Percentiles rank a stretch among this genome's conserved stretches.
Evolutionary conservation across 2,888 invertebrate genomes (phyloP).

Genomic region (Leptinotarsa haldemani): DNA sequence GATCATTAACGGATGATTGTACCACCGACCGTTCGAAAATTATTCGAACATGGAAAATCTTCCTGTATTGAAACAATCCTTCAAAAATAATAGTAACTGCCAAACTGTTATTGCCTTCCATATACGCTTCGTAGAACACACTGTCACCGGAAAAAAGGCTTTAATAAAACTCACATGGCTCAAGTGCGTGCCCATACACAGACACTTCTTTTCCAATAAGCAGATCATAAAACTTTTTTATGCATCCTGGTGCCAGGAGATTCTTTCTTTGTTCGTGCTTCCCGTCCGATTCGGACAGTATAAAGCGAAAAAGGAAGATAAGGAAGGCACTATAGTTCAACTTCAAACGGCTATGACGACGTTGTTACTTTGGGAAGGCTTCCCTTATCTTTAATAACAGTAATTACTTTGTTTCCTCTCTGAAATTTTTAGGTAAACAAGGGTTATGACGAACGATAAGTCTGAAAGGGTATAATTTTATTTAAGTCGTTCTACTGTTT

Average conservation of each 20-base stretch:
- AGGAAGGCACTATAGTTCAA: slow-evolving; percentile 16
- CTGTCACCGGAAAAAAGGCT: slow-evolving; percentile 38
- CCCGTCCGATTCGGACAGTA: slow-evolving; percentile 10
- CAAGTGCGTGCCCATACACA: slow-evolving; percentile 40
- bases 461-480: slow-evolving; percentile 8
- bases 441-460: slow-evolving; percentile 10
- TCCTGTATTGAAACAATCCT: background rate
- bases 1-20: too few relatives aligned
- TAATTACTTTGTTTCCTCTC: slow-evolving; percentile 38
- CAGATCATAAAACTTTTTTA: slow-evolving; percentile 44
- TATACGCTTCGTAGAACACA: background rate
- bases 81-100: background rate
- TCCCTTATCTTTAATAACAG: slow-evolving; percentile 32
- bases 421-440: slow-evolving; percentile 31
- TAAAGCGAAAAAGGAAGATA: slow-evolving; percentile 16
- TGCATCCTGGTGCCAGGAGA: slow-evolving; percentile 45
- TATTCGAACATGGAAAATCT: background rate
- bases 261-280: slow-evolving; percentile 37
- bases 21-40: too few relatives aligned
- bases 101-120: background rate
- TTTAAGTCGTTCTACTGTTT: slow-evolving; percentile 1
- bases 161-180: slow-evolving; percentile 43
- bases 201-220: slow-evolving; percentile 43
- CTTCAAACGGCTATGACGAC: slow-evolving; percentile 26
- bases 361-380: slow-evolving; percentile 26